Evolutionary conservation across 2,113 vertebrate species (phyloP), one percentile per base, ranked within the genome.

Genomic region (Dromas ardeola): DNA sequence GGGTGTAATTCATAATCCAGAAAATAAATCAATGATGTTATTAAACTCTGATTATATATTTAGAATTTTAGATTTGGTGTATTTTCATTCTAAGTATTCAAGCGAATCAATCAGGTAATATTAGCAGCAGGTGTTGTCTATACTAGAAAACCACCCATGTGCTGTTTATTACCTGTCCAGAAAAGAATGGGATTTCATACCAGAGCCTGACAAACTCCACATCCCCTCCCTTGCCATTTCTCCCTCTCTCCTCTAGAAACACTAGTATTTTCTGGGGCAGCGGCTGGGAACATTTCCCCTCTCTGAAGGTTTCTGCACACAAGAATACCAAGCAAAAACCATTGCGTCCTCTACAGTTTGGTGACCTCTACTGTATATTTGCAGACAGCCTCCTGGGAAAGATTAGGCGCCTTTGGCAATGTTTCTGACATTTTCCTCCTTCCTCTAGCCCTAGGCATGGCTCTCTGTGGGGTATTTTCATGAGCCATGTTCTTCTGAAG

Each of bases 51-150:
- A 97, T 96, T 95, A 97, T 95, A 95, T 96, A 96, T 97, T 96
- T 97, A 97, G 96, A 93, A 97, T 94, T 98, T 97, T 97, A 97
- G 94, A 95, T 97, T 97, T 94, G 94, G 93, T 97, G 93, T 97
- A 97, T 95, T 97, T 97, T 95, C 94, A 93, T 96, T 96, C 81
- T 96, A 96, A 96, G 92, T 90, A 96, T 95, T 93, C 90, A 95
- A 96, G 88, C 91, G 91, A 95, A 61, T 90, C 86, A 55, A 86
- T 93, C 86, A 94, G 96, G 88, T 95, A 96, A 97, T 92, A 81
- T 70, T 95, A 97, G 95, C 89, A 93, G 85, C 95, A 96, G 96
- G 80, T 96, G 77, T 96, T 96, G 91, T 92, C 87, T 95, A 42
- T 95, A 87, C 74, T 94, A 88, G 86, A 94, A 91, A 95, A 91